Evolutionary conservation across 2,888 invertebrate genomes (phyloP).

Genomic region (Drosophila suboccidentalis): DNA sequence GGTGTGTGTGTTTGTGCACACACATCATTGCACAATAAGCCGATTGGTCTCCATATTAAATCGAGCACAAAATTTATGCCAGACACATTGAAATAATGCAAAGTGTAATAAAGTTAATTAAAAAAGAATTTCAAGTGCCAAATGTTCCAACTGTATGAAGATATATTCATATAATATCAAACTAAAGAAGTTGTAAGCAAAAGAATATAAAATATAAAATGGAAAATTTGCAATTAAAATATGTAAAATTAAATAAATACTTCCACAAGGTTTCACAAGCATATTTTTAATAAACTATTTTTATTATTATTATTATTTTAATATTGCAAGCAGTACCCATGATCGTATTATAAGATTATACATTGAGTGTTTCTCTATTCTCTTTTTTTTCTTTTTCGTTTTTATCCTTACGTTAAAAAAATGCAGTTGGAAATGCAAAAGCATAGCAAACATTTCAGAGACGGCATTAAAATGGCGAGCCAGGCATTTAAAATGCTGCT

Average conservation of each 20-base stretch:
- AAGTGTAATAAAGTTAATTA: conserved; percentile 45
- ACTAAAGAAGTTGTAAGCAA: not conserved
- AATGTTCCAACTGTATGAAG: conserved; percentile 10
- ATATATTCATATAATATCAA: not conserved
- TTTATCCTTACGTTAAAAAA: too few species aligned
- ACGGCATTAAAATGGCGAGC: conserved; percentile 46
- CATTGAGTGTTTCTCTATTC: not conserved
- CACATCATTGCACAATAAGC: conserved; percentile 78
- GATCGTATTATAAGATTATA: conserved; percentile 6
- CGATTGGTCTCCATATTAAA: conserved; percentile 60
- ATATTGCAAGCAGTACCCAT: not conserved
- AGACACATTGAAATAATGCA: conserved; percentile 35
- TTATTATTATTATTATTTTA: not conserved
- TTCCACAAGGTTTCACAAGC: not conserved
- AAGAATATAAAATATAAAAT: not conserved
- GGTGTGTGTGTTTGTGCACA: conserved; percentile 55
- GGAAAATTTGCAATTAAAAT: not conserved
- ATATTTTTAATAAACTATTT: not conserved
- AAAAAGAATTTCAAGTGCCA: conserved; percentile 14
- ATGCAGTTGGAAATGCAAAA: conserved; percentile 22
- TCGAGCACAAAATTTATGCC: conserved; percentile 71
- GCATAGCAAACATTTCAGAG: conserved; percentile 43
- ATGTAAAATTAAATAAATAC: conserved; percentile 4
- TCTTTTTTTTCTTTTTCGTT: too few species aligned
- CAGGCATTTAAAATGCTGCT: conserved; percentile 53